phyloP scores from a whole-genome alignment of 2,797 vertebrate genomes.

The Merluccius polli region DNA sequence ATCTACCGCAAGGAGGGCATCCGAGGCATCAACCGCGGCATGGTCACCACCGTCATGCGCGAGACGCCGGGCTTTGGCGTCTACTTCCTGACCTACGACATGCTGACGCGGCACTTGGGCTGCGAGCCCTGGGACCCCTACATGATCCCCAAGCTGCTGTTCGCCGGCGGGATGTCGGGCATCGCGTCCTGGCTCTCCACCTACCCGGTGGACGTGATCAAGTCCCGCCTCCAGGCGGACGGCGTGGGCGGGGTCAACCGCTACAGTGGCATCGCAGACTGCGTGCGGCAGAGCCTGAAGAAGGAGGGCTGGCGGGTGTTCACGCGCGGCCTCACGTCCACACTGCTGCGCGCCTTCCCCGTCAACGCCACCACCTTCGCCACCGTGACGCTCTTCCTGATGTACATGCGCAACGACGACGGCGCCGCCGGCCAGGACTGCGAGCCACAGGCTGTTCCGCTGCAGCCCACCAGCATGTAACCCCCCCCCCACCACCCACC shows the following conservation, averaged over 20 bases:
- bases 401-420: conserved; percentile 81
- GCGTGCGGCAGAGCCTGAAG: conserved; percentile 81
- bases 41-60: conserved; percentile 88
- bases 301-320: conserved; percentile 91
- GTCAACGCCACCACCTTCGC: conserved; percentile 96
- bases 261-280: conserved; percentile 88
- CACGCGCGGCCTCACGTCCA: conserved; percentile 90
- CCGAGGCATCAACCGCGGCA: conserved; percentile 88
- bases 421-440: conserved; percentile 68
- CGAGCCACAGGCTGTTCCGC: conserved; percentile 70
- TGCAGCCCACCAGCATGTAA: conserved; percentile 70
- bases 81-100: conserved; percentile 92
- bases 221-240: conserved; percentile 93
- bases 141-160: conserved; percentile 91
- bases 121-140: conserved; percentile 87
- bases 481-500: not conserved
- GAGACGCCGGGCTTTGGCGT: conserved; percentile 95
- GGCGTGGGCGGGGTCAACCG: conserved; percentile 81
- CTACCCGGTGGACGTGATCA: conserved; percentile 96
- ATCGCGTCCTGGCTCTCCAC: conserved; percentile 95
- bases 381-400: conserved; percentile 90
- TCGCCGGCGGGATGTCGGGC: conserved; percentile 91
- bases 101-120: conserved; percentile 83
- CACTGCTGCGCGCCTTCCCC: conserved; percentile 90
- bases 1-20: conserved; percentile 90